phyloP scores from a whole-genome alignment of 2,113 vertebrate genomes.

The Ameiurus melas region DNA sequence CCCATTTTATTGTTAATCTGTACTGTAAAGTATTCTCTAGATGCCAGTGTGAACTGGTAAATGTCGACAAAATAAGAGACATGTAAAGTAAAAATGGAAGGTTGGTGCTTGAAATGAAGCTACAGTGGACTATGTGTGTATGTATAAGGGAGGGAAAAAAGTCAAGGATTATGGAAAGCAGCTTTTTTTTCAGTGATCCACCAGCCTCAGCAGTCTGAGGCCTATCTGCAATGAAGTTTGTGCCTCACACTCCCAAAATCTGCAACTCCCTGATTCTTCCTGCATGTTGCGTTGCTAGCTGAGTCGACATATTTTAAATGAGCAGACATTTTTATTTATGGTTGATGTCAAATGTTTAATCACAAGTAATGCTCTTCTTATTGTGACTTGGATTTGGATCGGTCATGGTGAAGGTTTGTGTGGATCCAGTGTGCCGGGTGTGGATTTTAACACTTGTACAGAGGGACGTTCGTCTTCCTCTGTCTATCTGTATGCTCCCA shows the following conservation, averaged over 20 bases:
- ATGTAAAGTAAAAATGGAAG: conserved; percentile 2
- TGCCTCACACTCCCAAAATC: conserved; percentile 63
- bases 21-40: not conserved
- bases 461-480: conserved; percentile 17
- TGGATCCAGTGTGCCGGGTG: not conserved
- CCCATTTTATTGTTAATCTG: not conserved
- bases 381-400: not conserved
- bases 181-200: conserved; percentile 67
- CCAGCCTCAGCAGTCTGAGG: conserved; percentile 64
- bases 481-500: conserved; percentile 27
- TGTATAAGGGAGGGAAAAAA: conserved; percentile 5
- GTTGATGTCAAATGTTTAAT: conserved; percentile 9
- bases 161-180: conserved; percentile 69
- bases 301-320: conserved; percentile 36
- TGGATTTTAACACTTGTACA: conserved; percentile 11
- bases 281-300: conserved; percentile 68
- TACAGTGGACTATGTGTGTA: not conserved
- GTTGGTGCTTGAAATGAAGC: conserved; percentile 9
- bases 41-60: not conserved
- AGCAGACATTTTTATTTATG: conserved; percentile 16
- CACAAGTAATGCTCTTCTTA: not conserved
- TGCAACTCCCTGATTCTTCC: conserved; percentile 70
- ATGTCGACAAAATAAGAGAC: not conserved
- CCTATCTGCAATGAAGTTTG: conserved; percentile 69
- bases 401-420: not conserved